Evolutionary conservation across 2,888 invertebrate species (phyloP).

Genomic region (Hypercompe scribonia): DNA sequence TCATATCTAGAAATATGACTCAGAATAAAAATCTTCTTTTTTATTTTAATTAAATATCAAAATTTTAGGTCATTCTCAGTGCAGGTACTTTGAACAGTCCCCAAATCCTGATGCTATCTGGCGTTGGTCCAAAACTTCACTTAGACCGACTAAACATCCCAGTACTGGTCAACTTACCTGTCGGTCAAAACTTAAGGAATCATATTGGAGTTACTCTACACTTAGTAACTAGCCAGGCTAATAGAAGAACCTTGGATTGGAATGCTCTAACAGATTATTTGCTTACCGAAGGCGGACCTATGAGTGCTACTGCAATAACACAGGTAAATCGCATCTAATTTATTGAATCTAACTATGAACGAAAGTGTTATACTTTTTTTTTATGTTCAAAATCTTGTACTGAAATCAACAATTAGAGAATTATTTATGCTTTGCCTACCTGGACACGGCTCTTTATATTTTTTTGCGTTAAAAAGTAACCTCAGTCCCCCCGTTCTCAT

Average conservation of each 20-base stretch:
- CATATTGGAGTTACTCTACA: conserved; percentile 87
- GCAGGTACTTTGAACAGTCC: conserved; percentile 89
- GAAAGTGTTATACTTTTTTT: too few species aligned
- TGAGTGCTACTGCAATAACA: conserved; percentile 88
- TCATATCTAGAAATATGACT: background rate
- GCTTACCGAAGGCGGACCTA: conserved; percentile 83
- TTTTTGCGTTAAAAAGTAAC: background rate
- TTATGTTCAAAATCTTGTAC: too few species aligned
- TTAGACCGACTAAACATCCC: conserved; percentile 82
- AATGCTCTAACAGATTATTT: conserved; percentile 85
- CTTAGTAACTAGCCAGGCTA: conserved; percentile 73
- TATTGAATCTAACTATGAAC: background rate
- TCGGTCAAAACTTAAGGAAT: conserved; percentile 88
- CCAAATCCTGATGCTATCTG: conserved; percentile 88
- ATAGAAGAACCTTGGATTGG: conserved; percentile 86
- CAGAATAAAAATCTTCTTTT: background rate
- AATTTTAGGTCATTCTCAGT: conserved; percentile 83
- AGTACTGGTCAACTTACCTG: conserved; percentile 87
- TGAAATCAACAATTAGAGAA: too few species aligned
- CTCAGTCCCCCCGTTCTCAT: too few species aligned
- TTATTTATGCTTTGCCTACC: too few species aligned
- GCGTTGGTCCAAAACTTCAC: conserved; percentile 87
- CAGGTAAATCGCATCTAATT: conserved; percentile 75
- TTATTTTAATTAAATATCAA: background rate
- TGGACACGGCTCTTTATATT: too few species aligned